Evolutionary conservation across 2,888 invertebrate species (phyloP), one percentile per base, ranked within the genome.

Genomic region (Sphaerophoria taeniata): DNA sequence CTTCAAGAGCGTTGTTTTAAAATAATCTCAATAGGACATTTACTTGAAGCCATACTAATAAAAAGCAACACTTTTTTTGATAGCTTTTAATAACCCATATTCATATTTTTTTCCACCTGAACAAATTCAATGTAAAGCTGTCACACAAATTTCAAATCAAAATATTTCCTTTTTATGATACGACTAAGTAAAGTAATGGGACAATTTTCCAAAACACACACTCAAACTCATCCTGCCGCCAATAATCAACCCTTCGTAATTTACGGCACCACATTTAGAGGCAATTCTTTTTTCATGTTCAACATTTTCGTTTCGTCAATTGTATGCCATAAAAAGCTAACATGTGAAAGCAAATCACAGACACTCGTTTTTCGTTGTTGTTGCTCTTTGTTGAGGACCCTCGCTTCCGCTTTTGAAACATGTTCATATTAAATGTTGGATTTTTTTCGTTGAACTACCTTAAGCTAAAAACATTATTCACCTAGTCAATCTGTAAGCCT

Each of bases 401-500:
- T 24, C 24, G 24, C 24, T 24, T 24, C 2, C 24, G 6, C 45
- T 14, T n/a, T 14, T 45, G 4, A 45, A 47, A n/a, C 43, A 43
- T 60, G 6, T 61, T 61, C 31, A 6, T 60, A 12, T 51, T 16
- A 14, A 9, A 31, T 53, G 3, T 24, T 9, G 14, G 45, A 12
- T 31, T 63, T 24, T 36, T 16, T 39, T 36, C 24, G 12, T 51
- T 6, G 24, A 51, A 51, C 49, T 16, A 39, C 36, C 2, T 49
- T 47, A 63, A 63, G 63, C 49, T 24, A 24, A 24, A 47, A 63
- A 16, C 63, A 63, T 63, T 34, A 63, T 39, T 67, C 51, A 67
- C 65, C 39, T 39, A 67, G 51, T 67, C 65, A 39, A 67, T 67
- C 51, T 65, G 65, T 24, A 65, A 65, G 65, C 34, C 65, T 24